phyloP scores from a whole-genome alignment of 2,797 vertebrate species.

The Harpagifer antarcticus region DNA sequence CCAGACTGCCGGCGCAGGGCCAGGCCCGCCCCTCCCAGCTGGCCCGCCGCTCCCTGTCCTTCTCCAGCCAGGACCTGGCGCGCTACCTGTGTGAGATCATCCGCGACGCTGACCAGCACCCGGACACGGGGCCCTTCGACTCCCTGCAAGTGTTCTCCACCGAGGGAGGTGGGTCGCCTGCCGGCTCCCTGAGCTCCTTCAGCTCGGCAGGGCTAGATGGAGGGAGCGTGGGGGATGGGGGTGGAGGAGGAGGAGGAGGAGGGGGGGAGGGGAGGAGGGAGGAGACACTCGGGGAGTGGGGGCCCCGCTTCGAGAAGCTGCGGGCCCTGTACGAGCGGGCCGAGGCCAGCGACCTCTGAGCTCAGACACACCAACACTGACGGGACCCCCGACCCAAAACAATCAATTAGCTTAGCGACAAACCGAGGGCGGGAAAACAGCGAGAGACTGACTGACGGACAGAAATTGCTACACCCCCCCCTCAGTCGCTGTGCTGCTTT shows the following conservation, averaged over 20 bases:
- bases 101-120: constrained; percentile 82
- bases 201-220: constrained; percentile 84
- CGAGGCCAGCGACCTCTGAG: constrained; percentile 84
- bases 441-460: constrained; percentile 32
- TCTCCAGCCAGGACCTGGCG: constrained; percentile 83
- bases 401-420: constrained; percentile 35
- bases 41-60: constrained; percentile 77
- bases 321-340: constrained; percentile 87
- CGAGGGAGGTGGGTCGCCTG: constrained; percentile 86
- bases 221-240: constrained; percentile 60
- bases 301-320: constrained; percentile 90
- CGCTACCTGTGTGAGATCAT: constrained; percentile 86
- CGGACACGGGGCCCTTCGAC: constrained; percentile 84
- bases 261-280: constrained; percentile 69
- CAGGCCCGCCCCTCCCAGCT: constrained; percentile 77
- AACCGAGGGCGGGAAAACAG: constrained; percentile 18
- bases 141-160: constrained; percentile 89
- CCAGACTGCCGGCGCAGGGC: constrained; percentile 77
- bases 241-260: constrained; percentile 42
- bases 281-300: constrained; percentile 88
- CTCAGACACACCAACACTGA: constrained; percentile 16
- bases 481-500: constrained; percentile 51
- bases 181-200: constrained; percentile 89
- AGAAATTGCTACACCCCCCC: constrained; percentile 30
- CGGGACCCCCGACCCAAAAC: constrained; percentile 29